Evolutionary conservation across 2,888 invertebrate species (phyloP).

Genomic region (Epicampocera succincta): DNA sequence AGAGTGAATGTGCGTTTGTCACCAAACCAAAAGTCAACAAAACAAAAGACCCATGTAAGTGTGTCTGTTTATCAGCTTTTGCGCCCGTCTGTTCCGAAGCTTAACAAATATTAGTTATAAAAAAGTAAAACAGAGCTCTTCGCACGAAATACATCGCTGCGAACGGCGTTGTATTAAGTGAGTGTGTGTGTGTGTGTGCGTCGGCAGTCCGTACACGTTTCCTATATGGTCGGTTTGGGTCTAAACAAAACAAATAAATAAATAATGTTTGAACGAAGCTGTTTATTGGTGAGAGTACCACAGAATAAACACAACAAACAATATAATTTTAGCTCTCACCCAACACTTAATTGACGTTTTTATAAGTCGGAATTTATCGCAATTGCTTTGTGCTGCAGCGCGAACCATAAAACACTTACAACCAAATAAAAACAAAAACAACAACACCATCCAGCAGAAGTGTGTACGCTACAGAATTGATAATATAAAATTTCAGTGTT

Average conservation of each 20-base stretch:
- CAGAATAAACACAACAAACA: constrained; percentile 52
- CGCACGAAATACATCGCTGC: constrained; percentile 23
- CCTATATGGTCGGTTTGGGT: constrained; percentile 46
- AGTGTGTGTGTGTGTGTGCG: constrained; percentile 51
- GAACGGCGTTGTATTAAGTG: constrained; percentile 39
- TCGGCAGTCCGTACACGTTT: constrained; percentile 41
- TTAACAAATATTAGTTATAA: constrained; percentile 35
- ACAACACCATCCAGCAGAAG: constrained; percentile 46
- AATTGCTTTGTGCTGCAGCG: constrained; percentile 66
- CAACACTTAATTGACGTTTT: constrained; percentile 72
- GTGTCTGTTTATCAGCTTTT: constrained; percentile 45
- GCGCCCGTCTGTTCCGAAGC: constrained; percentile 34
- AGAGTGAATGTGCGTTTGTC: constrained; percentile 44
- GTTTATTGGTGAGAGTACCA: constrained; percentile 67
- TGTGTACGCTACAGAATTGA: constrained; percentile 47
- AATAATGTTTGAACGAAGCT: constrained; percentile 66
- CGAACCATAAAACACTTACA: constrained; percentile 62
- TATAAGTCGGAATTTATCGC: constrained; percentile 69
- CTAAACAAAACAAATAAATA: constrained; percentile 22
- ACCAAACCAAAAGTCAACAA: constrained; percentile 56
- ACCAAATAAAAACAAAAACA: constrained; percentile 38
- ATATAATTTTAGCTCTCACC: constrained; percentile 65
- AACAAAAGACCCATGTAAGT: constrained; percentile 46
- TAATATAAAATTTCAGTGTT: not conserved
- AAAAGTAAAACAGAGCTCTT: constrained; percentile 22